These are phyloP conservation scores for Lasioglossum oenotherae DNA, from an alignment of 2,888 invertebrate species.

Conservation along the genomic window DNA sequence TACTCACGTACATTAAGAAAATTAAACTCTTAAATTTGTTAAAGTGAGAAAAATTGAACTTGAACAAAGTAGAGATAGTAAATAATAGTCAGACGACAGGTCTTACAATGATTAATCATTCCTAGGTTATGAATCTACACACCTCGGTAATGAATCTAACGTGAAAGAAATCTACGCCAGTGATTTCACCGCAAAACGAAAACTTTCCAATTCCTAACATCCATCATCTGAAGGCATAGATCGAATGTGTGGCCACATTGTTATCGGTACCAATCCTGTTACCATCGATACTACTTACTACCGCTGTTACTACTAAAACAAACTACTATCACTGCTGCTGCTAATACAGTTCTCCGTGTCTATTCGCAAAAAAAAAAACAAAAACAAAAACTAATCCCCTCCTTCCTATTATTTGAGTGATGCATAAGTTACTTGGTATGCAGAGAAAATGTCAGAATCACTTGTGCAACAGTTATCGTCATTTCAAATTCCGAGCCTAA, in stretches of 20 bases:
- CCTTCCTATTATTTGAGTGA: conserved; percentile 51
- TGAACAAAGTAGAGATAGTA: neutral
- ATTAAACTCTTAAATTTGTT: neutral
- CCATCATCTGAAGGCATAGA: conserved; percentile 12
- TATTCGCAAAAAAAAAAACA: conserved; percentile 9
- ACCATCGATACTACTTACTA: conserved; percentile 3
- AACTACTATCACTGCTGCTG: conserved; percentile 24
- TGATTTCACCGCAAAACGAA: neutral
- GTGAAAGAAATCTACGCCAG: neutral
- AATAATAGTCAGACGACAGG: neutral
- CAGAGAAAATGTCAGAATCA: conserved; percentile 37
- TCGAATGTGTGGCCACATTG: conserved; percentile 10
- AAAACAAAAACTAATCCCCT: conserved; percentile 49
- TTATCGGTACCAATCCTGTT: neutral
- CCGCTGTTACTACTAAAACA: conserved; percentile 9
- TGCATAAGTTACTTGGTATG: conserved; percentile 37
- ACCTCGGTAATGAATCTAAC: neutral
- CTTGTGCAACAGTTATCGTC: conserved; percentile 44
- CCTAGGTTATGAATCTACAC: neutral
- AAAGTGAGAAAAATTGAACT: neutral
- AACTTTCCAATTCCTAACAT: neutral
- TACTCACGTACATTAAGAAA: neutral
- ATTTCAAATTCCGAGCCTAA: conserved; percentile 65
- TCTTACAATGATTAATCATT: neutral
- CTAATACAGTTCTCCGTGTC: conserved; percentile 41